Evolutionary conservation across 2,113 vertebrate genomes (phyloP), one percentile per base, ranked within the genome.

Genomic region (Pomatostomus ruficeps): DNA sequence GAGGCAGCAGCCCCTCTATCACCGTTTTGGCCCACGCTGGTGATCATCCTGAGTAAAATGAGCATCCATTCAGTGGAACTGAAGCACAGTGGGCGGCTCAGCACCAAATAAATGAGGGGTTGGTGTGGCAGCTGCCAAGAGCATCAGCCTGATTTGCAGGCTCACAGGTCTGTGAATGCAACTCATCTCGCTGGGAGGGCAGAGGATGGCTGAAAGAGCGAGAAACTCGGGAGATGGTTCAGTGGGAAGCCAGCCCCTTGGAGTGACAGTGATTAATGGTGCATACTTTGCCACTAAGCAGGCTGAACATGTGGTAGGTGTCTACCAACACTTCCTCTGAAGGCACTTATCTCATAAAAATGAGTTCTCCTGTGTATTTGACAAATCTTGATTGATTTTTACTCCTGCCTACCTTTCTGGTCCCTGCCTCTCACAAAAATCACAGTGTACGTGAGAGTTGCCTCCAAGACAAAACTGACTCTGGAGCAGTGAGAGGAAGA

Each of bases 361-460:
- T 31, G 71, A 86, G 43, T 84, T 93, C 82, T 90, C 73, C 19
- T 1, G 17, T 43, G 75, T 80, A 35, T 88, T 88, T 97, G 91
- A 91, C 88, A 89, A 86, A 91, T 51, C 79, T 92, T 92, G 86
- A 92, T 91, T 93, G 92, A 93, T 96, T 95, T 93, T 91, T 66
- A n/a, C 59, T 74, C 70, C 87, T 91, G 55, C 68, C 61, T 67
- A 14, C 85, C 92, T 91, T 86, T 62, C 87, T 90, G 85, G 58
- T 91, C 42, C 24, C 59, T 92, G 76, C 72, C 51, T 93, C 57
- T 78, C 42, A 40, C 73, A 72, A 57, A 81, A 88, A 74, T 55
- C 74, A 85, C 20, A 1, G 8, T 2, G 13, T 45, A 52, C 0
- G 0, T 70, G 80, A 72, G 63, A 81, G 63, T 40, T 84, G 68